A percentile compares a stretch with the other conserved stretches of the same genome.
phyloP scores from a whole-genome alignment of 2,113 vertebrate species.

The Gnathonemus echidnorhynchus region DNA sequence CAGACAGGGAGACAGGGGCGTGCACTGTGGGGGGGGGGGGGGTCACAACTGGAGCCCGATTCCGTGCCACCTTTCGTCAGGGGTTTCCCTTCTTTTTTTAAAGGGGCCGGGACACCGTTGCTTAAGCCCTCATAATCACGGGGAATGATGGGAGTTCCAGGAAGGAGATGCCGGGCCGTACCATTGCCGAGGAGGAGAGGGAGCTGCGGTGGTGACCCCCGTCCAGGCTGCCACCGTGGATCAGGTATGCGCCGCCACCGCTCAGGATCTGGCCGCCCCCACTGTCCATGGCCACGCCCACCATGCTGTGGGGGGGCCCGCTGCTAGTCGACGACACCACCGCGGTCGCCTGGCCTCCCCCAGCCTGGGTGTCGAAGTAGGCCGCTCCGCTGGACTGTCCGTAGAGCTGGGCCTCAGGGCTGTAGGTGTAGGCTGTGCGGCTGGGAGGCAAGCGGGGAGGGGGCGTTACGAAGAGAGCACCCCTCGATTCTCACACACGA shows the following conservation, averaged over 20 bases:
- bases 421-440: constrained; percentile 86
- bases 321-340: constrained; percentile 80
- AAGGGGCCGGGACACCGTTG: not conserved
- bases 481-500: not conserved
- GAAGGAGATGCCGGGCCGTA: constrained; percentile 48
- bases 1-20: not conserved
- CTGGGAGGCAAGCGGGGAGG: constrained; percentile 48
- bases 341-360: constrained; percentile 80
- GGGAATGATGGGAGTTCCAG: not conserved
- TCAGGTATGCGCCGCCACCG: constrained; percentile 82
- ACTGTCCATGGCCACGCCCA: constrained; percentile 92
- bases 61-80: not conserved
- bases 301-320: constrained; percentile 84
- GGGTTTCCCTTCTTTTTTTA: not conserved
- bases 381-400: constrained; percentile 64
- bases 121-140: not conserved
- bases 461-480: not conserved
- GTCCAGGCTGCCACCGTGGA: constrained; percentile 84
- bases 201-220: constrained; percentile 77
- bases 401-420: constrained; percentile 83
- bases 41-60: not conserved
- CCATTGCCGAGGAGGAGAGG: constrained; percentile 93
- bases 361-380: constrained; percentile 85
- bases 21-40: not conserved
- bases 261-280: constrained; percentile 85